phyloP scores from a whole-genome alignment of 1,140 invertebrate species.

The Atta colombica region DNA sequence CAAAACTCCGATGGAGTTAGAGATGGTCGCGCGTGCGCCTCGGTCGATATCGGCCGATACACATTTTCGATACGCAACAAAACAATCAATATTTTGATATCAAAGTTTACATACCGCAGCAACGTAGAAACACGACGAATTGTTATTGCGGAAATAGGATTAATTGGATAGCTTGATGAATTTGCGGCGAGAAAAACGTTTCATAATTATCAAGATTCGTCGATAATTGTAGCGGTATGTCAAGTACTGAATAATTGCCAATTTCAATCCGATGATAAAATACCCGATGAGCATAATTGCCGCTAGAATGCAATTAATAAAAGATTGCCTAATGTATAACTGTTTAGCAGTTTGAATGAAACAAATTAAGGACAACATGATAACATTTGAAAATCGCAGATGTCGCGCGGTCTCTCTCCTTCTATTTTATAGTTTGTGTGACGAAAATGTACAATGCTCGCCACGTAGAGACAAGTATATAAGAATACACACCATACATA shows the following conservation, averaged over 20 bases:
- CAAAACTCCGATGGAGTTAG: not conserved
- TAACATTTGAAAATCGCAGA: conserved; percentile 22
- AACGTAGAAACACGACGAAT: conserved; percentile 24
- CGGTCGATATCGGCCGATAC: too few species aligned
- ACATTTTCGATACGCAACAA: conserved; percentile 9
- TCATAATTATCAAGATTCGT: conserved; percentile 46
- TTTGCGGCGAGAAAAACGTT: conserved; percentile 53
- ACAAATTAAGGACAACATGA: not conserved
- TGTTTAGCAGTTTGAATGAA: not conserved
- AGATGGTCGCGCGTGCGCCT: not conserved
- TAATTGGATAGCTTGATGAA: conserved; percentile 45
- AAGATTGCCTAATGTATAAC: not conserved
- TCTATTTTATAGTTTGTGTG: conserved; percentile 12
- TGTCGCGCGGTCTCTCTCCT: not conserved
- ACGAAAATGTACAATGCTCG: conserved; percentile 44
- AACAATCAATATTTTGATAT: conserved; percentile 66
- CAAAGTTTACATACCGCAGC: conserved; percentile 41
- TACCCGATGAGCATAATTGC: conserved; percentile 16
- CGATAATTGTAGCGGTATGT: conserved; percentile 18
- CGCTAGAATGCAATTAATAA: conserved; percentile 24
- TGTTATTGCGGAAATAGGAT: conserved; percentile 38
- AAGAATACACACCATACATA: conserved; percentile 31
- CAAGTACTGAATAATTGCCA: conserved; percentile 47
- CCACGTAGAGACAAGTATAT: conserved; percentile 57
- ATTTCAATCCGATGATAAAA: conserved; percentile 44